Conservation (phyloP, 2,113 vertebrate genomes). For the Erythrocercus mccallii region DNA sequence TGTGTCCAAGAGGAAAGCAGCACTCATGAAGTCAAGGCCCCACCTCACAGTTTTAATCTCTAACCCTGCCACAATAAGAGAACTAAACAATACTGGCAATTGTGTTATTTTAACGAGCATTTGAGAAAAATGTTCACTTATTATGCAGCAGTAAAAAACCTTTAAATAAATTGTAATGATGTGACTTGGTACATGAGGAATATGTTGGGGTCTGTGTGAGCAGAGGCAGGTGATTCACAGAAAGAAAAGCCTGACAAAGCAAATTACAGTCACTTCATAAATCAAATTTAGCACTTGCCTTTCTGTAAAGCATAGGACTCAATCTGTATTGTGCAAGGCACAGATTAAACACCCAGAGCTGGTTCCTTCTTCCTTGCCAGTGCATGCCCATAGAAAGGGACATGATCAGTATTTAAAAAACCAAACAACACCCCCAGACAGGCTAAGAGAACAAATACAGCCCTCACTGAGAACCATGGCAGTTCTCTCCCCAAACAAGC, state of each 20-base stretch:
- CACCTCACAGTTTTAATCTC: background rate
- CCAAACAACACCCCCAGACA: background rate
- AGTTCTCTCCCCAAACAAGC: background rate
- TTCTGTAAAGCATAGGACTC: background rate
- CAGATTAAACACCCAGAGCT: background rate
- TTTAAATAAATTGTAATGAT: background rate
- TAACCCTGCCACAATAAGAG: background rate
- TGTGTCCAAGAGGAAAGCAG: background rate
- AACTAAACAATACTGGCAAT: background rate
- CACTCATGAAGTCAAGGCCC: background rate
- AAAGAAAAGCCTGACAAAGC: background rate
- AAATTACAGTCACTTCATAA: background rate
- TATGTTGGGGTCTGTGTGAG: background rate
- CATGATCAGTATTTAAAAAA: background rate
- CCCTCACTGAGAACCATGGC: background rate
- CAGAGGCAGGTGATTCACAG: background rate
- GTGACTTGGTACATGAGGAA: background rate
- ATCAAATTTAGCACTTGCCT: background rate
- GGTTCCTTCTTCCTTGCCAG: background rate
- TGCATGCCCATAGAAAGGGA: background rate
- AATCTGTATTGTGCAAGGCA: background rate
- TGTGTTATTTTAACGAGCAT: background rate
- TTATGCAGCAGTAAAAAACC: background rate
- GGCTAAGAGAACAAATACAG: background rate
- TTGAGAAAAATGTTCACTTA: background rate